phyloP scores from a whole-genome alignment of 1,140 invertebrate genomes.

The Penaeus chinensis region DNA sequence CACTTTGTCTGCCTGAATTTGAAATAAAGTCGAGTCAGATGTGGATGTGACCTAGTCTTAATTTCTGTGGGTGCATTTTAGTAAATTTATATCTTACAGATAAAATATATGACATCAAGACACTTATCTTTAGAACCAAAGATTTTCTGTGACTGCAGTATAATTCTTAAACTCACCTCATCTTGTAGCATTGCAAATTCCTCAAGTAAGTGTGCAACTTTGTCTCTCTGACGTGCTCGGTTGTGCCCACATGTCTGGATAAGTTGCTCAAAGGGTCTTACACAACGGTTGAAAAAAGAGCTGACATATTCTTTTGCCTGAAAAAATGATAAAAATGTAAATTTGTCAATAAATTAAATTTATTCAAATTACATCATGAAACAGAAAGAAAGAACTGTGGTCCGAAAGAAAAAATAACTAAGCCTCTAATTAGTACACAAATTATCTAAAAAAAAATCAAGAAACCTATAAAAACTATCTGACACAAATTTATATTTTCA shows the following conservation, averaged over 20 bases:
- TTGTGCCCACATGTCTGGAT: constrained; percentile 96
- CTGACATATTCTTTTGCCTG: constrained; percentile 88
- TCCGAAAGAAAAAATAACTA: too few relatives aligned
- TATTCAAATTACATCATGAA: background rate
- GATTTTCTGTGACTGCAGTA: too few relatives aligned
- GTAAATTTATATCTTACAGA: background rate
- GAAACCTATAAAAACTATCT: constrained; percentile 23
- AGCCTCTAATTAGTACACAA: background rate
- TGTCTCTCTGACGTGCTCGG: constrained; percentile 92
- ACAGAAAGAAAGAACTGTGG: too few relatives aligned
- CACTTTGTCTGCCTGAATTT: constrained; percentile 85
- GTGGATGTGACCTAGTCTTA: background rate
- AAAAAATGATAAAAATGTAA: constrained; percentile 64
- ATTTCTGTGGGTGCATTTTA: too few relatives aligned
- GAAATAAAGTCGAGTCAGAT: constrained; percentile 20
- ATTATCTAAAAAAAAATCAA: background rate
- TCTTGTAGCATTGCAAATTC: constrained; percentile 94
- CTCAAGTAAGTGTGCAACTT: constrained; percentile 87
- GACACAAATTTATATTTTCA: background rate
- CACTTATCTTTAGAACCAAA: too few relatives aligned
- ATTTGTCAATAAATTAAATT: constrained; percentile 50
- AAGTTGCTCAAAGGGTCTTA: constrained; percentile 86
- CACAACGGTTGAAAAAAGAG: constrained; percentile 87
- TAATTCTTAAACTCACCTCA: constrained; percentile 74
- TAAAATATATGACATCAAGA: too few relatives aligned